These are phyloP conservation scores for Scaptomyza flava DNA, from an alignment of 2,888 invertebrate species.

Conservation along the genomic window DNA sequence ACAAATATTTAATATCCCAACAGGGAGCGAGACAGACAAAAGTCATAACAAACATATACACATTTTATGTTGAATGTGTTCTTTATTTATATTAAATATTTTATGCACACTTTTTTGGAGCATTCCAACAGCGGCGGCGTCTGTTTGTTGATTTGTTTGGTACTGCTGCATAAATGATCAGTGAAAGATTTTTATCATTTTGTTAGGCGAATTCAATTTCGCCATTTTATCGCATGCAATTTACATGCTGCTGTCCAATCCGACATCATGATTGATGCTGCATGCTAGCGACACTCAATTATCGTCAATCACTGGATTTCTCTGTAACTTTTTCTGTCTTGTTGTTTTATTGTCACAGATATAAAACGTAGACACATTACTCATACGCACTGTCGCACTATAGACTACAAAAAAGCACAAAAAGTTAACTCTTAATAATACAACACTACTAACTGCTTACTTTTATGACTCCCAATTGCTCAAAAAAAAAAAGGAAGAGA, in stretches of 20 bases:
- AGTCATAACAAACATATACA: neutral
- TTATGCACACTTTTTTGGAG: neutral
- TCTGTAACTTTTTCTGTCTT: neutral
- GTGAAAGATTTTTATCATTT: constrained; percentile 66
- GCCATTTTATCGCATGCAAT: constrained; percentile 69
- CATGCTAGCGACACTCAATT: constrained; percentile 75
- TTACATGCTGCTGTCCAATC: constrained; percentile 74
- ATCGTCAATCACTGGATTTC: constrained; percentile 72
- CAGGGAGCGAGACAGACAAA: neutral
- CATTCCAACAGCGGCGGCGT: neutral
- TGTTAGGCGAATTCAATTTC: constrained; percentile 76
- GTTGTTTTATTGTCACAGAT: constrained; percentile 20
- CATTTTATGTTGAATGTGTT: constrained; percentile 14
- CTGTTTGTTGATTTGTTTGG: neutral
- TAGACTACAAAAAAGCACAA: constrained; percentile 5
- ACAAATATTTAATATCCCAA: constrained; percentile 64
- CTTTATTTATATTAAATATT: constrained; percentile 10
- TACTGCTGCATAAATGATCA: constrained; percentile 68
- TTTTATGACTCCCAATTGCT: constrained; percentile 51
- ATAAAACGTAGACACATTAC: constrained; percentile 58
- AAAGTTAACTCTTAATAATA: constrained; percentile 45
- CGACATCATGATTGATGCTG: constrained; percentile 75
- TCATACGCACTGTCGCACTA: constrained; percentile 61
- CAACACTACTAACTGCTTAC: constrained; percentile 32
- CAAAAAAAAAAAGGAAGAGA: neutral